Evolutionary conservation across 2,113 vertebrate genomes (phyloP).

Genomic region (Lutjanus erythropterus): DNA sequence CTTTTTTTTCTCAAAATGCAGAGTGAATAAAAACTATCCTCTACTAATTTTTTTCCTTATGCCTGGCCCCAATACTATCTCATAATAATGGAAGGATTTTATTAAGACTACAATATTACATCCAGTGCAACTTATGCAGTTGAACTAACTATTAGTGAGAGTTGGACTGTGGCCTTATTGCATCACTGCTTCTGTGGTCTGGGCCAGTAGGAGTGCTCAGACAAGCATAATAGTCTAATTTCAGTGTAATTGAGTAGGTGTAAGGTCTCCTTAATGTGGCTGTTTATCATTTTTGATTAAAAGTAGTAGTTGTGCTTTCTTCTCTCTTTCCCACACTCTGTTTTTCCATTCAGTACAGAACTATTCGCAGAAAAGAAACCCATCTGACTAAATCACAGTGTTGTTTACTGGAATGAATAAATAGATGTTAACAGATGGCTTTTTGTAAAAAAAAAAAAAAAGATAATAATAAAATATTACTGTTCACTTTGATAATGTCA

Average conservation of each 20-base stretch:
- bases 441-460: no score
- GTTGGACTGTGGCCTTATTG: neutral
- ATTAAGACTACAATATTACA: neutral
- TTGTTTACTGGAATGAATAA: neutral
- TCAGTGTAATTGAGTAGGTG: neutral
- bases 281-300: neutral
- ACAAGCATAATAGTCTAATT: neutral
- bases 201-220: neutral
- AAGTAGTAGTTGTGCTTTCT: neutral
- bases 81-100: no score
- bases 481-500: neutral
- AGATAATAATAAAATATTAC: neutral
- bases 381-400: neutral
- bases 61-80: no score
- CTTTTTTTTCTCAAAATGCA: no score
- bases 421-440: constrained; percentile 7
- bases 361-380: neutral
- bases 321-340: neutral
- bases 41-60: no score
- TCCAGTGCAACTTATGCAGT: neutral
- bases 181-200: neutral
- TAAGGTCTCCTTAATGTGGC: constrained; percentile 5
- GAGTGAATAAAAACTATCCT: no score
- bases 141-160: neutral
- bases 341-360: neutral